Evolutionary conservation across 1,140 invertebrate genomes (phyloP).

Genomic region (Solenopsis fugax): DNA sequence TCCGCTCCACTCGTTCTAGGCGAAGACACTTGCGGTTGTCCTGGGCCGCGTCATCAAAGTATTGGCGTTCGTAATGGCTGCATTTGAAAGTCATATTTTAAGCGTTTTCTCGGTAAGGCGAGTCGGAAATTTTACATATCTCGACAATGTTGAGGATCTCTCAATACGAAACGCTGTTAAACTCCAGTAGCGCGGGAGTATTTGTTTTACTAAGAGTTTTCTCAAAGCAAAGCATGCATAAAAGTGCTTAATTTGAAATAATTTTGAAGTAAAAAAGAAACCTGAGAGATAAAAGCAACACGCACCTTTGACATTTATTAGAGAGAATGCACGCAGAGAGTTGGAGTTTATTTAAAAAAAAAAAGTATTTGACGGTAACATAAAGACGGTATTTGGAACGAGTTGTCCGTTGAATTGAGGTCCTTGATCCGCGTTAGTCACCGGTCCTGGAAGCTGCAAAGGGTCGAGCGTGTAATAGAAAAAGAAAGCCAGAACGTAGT

Average conservation of each 20-base stretch:
- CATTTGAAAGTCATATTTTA: conserved; percentile 69
- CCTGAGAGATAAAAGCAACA: background rate
- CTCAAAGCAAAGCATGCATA: background rate
- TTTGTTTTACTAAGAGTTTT: background rate
- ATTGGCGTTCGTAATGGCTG: conserved; percentile 31
- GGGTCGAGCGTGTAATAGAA: conserved; percentile 62
- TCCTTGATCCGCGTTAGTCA: conserved; percentile 40
- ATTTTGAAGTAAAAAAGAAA: background rate
- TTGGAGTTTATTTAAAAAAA: background rate
- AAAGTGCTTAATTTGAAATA: background rate
- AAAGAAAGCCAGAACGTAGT: conserved; percentile 13
- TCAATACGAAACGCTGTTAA: background rate
- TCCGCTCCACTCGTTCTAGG: conserved; percentile 46
- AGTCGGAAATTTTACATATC: background rate
- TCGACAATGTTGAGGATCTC: background rate
- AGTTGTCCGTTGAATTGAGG: conserved; percentile 11
- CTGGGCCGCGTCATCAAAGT: background rate
- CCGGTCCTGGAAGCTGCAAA: conserved; percentile 17
- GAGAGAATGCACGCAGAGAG: background rate
- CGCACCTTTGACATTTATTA: background rate
- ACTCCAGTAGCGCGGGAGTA: background rate
- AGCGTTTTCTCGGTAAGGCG: conserved; percentile 24
- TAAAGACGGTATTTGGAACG: conserved; percentile 7
- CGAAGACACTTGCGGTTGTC: conserved; percentile 11
- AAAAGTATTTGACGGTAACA: conserved; percentile 8